phyloP scores from a whole-genome alignment of 1,140 invertebrate species.

The Geopemphigus sp. region DNA sequence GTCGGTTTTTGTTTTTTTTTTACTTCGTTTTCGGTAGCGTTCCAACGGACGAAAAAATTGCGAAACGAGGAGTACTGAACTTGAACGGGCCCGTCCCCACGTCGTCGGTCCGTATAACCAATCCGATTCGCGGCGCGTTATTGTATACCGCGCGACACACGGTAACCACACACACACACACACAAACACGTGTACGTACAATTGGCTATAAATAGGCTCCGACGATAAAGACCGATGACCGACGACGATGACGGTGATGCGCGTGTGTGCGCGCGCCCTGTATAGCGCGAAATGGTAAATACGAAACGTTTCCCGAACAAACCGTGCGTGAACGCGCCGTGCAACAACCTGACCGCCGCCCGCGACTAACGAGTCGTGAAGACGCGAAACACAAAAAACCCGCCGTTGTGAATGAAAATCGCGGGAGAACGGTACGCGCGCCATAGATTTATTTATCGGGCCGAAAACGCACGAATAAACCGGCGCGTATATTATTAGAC shows the following conservation, averaged over 20 bases:
- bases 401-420: conserved; percentile 17
- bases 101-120: no score
- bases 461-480: no score
- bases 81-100: background rate
- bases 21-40: no score
- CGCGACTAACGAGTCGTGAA: background rate
- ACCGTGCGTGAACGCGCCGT: background rate
- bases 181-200: no score
- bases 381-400: conserved; percentile 2
- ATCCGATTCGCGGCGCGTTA: no score
- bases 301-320: conserved; percentile 14
- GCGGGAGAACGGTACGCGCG: no score
- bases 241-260: background rate
- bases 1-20: background rate
- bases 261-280: background rate
- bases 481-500: no score
- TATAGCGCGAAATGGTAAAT: background rate
- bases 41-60: background rate
- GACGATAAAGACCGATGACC: no score
- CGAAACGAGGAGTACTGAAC: conserved; percentile 31
- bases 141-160: no score
- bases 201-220: no score
- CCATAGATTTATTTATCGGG: no score
- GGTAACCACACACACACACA: no score
- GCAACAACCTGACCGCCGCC: background rate